These are phyloP conservation scores for Chelon labrosus DNA, from an alignment of 2,797 vertebrate species.

Conservation along the genomic window DNA sequence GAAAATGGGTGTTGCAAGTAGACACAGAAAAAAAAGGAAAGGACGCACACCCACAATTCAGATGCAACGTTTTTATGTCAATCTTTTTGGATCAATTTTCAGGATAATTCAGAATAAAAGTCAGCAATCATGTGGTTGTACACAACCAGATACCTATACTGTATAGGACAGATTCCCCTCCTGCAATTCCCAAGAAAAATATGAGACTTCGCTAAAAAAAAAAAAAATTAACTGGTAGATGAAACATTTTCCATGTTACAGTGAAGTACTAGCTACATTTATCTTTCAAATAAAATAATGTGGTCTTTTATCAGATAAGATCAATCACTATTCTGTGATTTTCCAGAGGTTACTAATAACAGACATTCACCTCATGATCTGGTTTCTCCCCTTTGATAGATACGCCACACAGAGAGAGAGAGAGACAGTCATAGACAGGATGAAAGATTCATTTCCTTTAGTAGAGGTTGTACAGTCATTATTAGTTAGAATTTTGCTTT, in stretches of 20 bases:
- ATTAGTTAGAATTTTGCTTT: conserved; percentile 11
- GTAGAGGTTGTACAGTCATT: conserved; percentile 21
- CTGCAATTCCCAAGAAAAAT: no score
- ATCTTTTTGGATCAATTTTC: background rate
- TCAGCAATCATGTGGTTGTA: background rate
- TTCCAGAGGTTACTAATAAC: conserved; percentile 39
- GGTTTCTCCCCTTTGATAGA: conserved; percentile 37
- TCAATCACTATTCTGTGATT: background rate
- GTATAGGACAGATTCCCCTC: background rate
- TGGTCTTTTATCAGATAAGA: background rate
- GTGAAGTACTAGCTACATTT: background rate
- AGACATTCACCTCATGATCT: conserved; percentile 40
- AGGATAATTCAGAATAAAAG: background rate
- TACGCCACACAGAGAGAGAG: conserved; percentile 18
- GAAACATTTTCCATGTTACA: no score
- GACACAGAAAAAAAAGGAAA: background rate
- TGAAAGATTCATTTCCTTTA: conserved; percentile 15
- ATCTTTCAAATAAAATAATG: background rate
- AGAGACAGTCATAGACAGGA: conserved; percentile 29
- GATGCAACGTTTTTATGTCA: background rate
- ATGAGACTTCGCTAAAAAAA: no score
- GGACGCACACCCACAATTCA: background rate
- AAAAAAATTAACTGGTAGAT: no score
- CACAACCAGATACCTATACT: background rate
- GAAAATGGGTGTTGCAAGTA: background rate